Percentiles rank a stretch among this genome's conserved stretches.
phyloP scores from a whole-genome alignment of 2,113 vertebrate species.

The Bostrychus sinensis region DNA sequence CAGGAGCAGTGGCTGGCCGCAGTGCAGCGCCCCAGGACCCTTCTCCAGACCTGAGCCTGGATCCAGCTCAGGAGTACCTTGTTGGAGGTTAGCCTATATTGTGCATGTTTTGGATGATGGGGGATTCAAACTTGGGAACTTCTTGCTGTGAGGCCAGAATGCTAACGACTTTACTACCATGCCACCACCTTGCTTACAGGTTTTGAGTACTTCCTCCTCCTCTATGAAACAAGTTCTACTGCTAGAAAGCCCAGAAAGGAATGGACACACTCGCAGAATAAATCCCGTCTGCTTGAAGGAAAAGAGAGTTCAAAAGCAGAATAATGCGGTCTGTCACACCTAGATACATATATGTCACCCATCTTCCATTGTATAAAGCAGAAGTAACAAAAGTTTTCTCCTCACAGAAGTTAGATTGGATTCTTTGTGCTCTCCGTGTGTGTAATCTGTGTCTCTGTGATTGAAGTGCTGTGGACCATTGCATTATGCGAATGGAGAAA shows the following conservation, averaged over 20 bases:
- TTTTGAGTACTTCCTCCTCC: no score
- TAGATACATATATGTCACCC: neutral
- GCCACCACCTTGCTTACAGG: no score
- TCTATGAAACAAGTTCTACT: slow-evolving; percentile 16
- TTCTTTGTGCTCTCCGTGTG: slow-evolving; percentile 36
- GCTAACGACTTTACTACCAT: no score
- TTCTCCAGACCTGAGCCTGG: no score
- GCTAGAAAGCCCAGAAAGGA: slow-evolving; percentile 8
- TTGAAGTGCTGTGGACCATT: slow-evolving; percentile 42
- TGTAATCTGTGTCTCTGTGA: slow-evolving; percentile 44
- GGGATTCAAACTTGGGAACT: no score
- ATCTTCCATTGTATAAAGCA: neutral
- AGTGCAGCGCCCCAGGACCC: no score
- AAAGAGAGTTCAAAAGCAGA: neutral
- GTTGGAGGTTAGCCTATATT: no score
- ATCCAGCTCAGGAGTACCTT: no score
- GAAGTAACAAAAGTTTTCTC: slow-evolving; percentile 34
- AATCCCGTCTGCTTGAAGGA: neutral
- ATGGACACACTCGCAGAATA: slow-evolving; percentile 14
- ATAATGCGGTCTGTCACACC: neutral
- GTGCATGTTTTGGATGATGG: no score
- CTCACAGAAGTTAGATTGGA: slow-evolving; percentile 30
- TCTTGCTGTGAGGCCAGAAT: no score
- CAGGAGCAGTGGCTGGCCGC: no score
- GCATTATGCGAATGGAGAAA: slow-evolving; percentile 32